These are phyloP conservation scores for Ptychoptera contaminata DNA, from an alignment of 2,888 invertebrate species.

Conservation along the genomic window DNA sequence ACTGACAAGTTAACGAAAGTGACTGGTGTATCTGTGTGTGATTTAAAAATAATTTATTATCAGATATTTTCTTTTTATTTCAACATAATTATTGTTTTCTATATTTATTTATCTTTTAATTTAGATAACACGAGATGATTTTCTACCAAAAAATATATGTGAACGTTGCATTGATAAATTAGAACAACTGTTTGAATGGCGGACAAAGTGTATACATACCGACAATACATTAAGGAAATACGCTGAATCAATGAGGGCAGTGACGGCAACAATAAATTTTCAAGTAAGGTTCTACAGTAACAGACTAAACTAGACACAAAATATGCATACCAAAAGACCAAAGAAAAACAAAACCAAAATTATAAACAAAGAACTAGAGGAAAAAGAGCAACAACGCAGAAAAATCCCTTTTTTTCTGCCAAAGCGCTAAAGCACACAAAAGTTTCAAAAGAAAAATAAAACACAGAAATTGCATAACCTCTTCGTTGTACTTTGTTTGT, in stretches of 20 bases:
- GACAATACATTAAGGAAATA: conserved; percentile 51
- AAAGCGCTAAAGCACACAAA: too few relatives aligned
- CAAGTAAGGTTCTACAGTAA: conserved; percentile 33
- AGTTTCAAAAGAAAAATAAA: too few relatives aligned
- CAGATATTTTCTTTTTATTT: too few relatives aligned
- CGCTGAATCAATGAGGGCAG: conserved; percentile 49
- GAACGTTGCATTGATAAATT: conserved; percentile 47
- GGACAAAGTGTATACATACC: conserved; percentile 46
- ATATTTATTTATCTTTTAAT: conserved; percentile 10
- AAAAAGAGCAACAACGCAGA: too few relatives aligned
- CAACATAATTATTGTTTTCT: neutral
- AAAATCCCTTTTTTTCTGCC: too few relatives aligned
- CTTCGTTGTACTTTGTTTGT: too few relatives aligned
- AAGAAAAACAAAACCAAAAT: too few relatives aligned
- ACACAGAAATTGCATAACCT: too few relatives aligned
- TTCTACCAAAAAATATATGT: conserved; percentile 54
- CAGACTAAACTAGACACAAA: too few relatives aligned
- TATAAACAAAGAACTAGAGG: too few relatives aligned
- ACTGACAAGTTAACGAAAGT: neutral
- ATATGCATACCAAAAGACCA: too few relatives aligned
- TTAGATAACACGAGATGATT: conserved; percentile 56
- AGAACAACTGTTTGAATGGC: conserved; percentile 54
- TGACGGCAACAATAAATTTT: conserved; percentile 48
- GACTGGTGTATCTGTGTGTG: neutral
- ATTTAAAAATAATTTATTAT: too few relatives aligned